Conservation (phyloP, 2,113 vertebrate species). For the Camelus dromedarius region DNA sequence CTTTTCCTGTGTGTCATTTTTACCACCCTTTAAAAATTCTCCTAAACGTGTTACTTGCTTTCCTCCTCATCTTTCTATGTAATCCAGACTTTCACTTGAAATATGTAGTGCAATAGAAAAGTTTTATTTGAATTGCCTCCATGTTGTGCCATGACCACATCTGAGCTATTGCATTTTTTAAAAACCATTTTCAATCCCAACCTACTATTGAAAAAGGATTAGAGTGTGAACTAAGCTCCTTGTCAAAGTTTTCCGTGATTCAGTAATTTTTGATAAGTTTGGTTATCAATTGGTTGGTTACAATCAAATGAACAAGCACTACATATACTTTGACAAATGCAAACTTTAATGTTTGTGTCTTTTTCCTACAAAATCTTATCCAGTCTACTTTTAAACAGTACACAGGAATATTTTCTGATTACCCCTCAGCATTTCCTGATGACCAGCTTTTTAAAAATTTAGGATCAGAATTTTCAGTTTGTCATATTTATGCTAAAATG, state of each 20-base stretch:
- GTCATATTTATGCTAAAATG: not conserved
- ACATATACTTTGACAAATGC: conserved; percentile 7
- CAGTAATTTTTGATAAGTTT: conserved; percentile 1
- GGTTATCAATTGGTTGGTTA: not conserved
- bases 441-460: not conserved
- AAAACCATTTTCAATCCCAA: not conserved
- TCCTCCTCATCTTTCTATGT: not conserved
- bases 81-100: not conserved
- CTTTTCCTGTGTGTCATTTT: not conserved
- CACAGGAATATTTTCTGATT: not conserved
- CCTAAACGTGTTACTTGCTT: not conserved
- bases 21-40: not conserved
- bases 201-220: not conserved
- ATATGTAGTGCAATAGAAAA: not conserved
- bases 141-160: not conserved
- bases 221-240: not conserved
- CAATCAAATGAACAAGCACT: not conserved
- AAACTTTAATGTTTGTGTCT: not conserved
- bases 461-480: not conserved
- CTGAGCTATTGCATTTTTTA: not conserved
- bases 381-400: not conserved
- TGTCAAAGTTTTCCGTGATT: not conserved
- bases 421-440: not conserved
- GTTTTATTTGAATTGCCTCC: not conserved
- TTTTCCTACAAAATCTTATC: not conserved